Conservation (phyloP, 1,140 invertebrate species). For the Mamestra configurata region DNA sequence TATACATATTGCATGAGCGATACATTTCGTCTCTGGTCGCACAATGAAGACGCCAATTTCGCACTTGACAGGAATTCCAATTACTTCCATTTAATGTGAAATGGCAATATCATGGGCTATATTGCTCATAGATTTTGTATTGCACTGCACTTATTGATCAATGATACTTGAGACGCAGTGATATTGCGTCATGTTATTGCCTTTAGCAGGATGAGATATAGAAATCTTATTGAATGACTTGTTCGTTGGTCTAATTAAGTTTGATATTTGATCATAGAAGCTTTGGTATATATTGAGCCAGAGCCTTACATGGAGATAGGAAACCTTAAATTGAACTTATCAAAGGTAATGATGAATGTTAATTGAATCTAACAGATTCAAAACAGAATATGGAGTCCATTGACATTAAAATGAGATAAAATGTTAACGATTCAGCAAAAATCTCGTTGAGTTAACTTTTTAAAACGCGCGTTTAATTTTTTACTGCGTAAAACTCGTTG, state of each 20-base stretch:
- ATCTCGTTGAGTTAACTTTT: not conserved
- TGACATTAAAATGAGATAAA: not conserved
- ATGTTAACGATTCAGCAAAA: not conserved
- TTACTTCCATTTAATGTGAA: constrained; percentile 64
- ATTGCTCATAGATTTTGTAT: constrained; percentile 39
- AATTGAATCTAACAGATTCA: not conserved
- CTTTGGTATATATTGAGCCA: not conserved
- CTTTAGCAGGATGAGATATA: not conserved
- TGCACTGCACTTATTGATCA: constrained; percentile 48
- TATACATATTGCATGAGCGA: constrained; percentile 60
- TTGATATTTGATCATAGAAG: not conserved
- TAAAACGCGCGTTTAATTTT: not conserved
- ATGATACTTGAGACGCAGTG: constrained; percentile 35
- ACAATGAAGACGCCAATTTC: constrained; percentile 66
- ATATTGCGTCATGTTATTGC: constrained; percentile 25
- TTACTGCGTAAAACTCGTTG: constrained; percentile 12
- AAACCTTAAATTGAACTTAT: not conserved
- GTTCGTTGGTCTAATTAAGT: not conserved
- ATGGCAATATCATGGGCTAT: constrained; percentile 50
- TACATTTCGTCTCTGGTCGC: constrained; percentile 49
- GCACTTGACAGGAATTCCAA: constrained; percentile 67
- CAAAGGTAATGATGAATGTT: not conserved
- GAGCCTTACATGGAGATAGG: not conserved
- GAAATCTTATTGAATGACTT: not conserved
- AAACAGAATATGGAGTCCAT: not conserved